phyloP scores from a whole-genome alignment of 2,888 invertebrate species.

The Andrena camellia region DNA sequence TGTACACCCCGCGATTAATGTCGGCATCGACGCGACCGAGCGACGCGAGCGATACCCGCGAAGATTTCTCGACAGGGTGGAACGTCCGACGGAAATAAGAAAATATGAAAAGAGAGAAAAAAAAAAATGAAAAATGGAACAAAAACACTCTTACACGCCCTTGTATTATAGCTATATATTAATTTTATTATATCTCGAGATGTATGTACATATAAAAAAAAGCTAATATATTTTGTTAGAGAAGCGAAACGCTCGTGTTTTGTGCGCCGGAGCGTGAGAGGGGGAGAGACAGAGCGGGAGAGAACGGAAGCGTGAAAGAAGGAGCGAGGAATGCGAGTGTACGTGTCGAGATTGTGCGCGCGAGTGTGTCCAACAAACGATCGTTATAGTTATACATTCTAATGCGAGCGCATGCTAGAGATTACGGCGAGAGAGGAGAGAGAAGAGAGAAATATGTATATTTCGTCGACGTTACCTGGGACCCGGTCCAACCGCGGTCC shows the following conservation, averaged over 20 bases:
- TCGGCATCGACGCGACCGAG: slow-evolving; percentile 35
- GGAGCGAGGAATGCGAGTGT: neutral
- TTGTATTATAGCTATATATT: slow-evolving; percentile 80
- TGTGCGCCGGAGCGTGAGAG: slow-evolving; percentile 31
- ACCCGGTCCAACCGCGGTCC: slow-evolving; percentile 50
- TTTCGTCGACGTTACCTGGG: slow-evolving; percentile 64
- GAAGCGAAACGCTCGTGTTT: slow-evolving; percentile 53
- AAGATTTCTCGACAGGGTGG: slow-evolving; percentile 33
- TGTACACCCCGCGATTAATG: slow-evolving; percentile 45
- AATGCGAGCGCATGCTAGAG: slow-evolving; percentile 33
- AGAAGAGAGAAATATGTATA: slow-evolving; percentile 37
- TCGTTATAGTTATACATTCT: slow-evolving; percentile 46
- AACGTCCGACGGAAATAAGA: neutral
- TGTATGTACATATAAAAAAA: slow-evolving; percentile 76
- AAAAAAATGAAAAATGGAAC: slow-evolving; percentile 11
- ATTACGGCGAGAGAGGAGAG: slow-evolving; percentile 25
- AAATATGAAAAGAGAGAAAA: slow-evolving; percentile 2
- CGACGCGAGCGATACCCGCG: slow-evolving; percentile 16
- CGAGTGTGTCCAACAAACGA: slow-evolving; percentile 43
- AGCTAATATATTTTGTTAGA: slow-evolving; percentile 81
- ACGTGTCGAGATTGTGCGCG: slow-evolving; percentile 20
- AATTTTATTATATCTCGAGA: slow-evolving; percentile 77
- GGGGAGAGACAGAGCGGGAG: slow-evolving; percentile 16
- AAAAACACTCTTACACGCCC: slow-evolving; percentile 57
- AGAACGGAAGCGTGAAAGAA: slow-evolving; percentile 20